These are phyloP conservation scores for Cyanoderma ruficeps DNA, from an alignment of 2,113 vertebrate genomes.

Conservation along the genomic window DNA sequence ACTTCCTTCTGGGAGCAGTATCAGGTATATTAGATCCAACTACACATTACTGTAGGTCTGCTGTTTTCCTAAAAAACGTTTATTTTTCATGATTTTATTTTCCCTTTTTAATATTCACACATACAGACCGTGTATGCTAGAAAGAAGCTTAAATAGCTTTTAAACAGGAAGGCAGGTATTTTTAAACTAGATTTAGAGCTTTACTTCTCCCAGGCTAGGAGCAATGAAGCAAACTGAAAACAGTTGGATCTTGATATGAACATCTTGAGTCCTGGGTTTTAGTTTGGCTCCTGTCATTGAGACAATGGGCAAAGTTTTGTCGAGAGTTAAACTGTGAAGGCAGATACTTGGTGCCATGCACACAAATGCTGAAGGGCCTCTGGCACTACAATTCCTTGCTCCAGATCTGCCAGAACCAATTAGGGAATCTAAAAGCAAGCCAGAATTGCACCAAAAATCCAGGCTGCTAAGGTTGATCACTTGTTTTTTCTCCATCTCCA, in stretches of 20 bases:
- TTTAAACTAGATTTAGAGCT: background rate
- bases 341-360: background rate
- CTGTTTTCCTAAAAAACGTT: background rate
- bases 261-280: background rate
- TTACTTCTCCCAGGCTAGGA: background rate
- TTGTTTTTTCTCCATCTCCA: background rate
- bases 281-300: background rate
- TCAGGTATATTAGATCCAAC: background rate
- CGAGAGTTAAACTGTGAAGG: background rate
- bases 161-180: background rate
- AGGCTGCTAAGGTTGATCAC: background rate
- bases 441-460: background rate
- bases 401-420: background rate
- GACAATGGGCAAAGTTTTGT: background rate
- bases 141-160: background rate
- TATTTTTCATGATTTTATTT: background rate
- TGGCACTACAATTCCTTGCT: background rate
- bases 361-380: background rate
- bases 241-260: background rate
- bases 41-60: background rate
- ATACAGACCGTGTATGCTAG: background rate
- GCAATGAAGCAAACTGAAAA: rapidly evolving
- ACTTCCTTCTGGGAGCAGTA: background rate
- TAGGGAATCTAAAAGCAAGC: background rate
- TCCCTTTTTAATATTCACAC: background rate